Conservation (phyloP, 2,888 invertebrate genomes). For the Leptura quadrifasciata region DNA sequence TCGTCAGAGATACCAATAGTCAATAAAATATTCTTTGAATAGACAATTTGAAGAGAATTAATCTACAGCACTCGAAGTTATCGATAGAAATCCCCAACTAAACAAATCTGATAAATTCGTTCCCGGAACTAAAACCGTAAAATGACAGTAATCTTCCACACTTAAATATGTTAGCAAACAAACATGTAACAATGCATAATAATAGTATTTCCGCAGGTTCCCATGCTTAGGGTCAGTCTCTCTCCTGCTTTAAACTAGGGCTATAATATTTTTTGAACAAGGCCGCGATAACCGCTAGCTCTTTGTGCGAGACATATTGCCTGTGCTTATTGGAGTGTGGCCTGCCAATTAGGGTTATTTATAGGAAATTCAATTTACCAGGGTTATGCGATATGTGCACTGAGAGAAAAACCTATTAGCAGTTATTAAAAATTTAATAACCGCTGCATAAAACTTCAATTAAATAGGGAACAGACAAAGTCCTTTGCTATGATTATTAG, state of each 20-base stretch:
- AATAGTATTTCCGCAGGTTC: conserved; percentile 66
- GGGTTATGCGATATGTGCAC: conserved; percentile 41
- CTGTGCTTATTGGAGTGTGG: conserved; percentile 70
- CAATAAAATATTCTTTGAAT: not conserved
- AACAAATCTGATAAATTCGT: conserved; percentile 57
- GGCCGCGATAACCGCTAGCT: conserved; percentile 65
- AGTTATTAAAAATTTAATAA: too few species aligned
- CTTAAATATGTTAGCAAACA: conserved; percentile 69
- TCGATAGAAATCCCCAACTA: not conserved
- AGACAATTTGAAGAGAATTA: not conserved
- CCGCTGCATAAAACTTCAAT: too few species aligned
- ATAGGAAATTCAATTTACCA: conserved; percentile 53
- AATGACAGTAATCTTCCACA: conserved; percentile 68
- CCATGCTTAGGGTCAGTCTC: conserved; percentile 58
- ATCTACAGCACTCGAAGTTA: conserved; percentile 12
- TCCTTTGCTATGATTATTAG: too few species aligned
- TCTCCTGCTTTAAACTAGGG: conserved; percentile 67
- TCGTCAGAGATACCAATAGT: too few species aligned
- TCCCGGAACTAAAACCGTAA: conserved; percentile 52
- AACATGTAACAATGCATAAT: conserved; percentile 68
- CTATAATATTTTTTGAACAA: conserved; percentile 69
- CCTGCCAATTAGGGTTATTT: conserved; percentile 71
- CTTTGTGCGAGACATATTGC: conserved; percentile 65
- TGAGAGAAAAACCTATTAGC: too few species aligned
- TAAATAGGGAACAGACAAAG: too few species aligned